These are phyloP conservation scores for Heterohyrax brucei DNA, from an alignment of 2,797 vertebrate species.

Conservation along the genomic window DNA sequence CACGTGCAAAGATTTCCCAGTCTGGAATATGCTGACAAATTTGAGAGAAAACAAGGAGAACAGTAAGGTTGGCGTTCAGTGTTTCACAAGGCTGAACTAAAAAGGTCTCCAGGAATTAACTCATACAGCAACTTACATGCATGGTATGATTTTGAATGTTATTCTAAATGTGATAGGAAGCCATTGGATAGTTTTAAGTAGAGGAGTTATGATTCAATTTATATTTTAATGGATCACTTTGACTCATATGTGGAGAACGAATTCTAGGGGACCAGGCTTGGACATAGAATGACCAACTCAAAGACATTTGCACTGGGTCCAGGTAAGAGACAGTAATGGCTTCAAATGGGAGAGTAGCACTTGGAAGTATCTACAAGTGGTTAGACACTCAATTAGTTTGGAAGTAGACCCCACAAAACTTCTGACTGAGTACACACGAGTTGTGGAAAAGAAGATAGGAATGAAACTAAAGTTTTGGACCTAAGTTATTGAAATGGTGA, in stretches of 20 bases:
- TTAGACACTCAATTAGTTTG: background rate
- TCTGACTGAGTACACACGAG: background rate
- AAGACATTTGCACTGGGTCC: background rate
- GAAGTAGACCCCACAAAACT: background rate
- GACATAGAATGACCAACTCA: background rate
- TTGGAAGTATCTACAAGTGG: background rate
- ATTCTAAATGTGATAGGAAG: background rate
- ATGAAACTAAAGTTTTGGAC: background rate
- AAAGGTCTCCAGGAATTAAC: background rate
- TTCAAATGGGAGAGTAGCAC: background rate
- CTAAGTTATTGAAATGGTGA: background rate
- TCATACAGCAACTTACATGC: background rate
- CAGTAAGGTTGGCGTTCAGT: background rate
- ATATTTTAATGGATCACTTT: constrained; percentile 3
- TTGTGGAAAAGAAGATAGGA: constrained; percentile 16
- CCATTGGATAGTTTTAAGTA: background rate
- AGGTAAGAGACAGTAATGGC: background rate
- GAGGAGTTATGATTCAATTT: background rate
- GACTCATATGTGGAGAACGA: background rate
- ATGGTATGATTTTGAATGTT: background rate
- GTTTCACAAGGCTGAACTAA: constrained; percentile 4
- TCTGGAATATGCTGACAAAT: background rate
- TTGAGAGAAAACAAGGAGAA: constrained; percentile 36
- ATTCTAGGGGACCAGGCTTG: background rate
- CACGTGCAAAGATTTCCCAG: background rate